A percentile compares a stretch with the other conserved stretches of the same genome.
Evolutionary conservation across 1,140 invertebrate species (phyloP).

Genomic region (Paramacrobiotus metropolitanus): DNA sequence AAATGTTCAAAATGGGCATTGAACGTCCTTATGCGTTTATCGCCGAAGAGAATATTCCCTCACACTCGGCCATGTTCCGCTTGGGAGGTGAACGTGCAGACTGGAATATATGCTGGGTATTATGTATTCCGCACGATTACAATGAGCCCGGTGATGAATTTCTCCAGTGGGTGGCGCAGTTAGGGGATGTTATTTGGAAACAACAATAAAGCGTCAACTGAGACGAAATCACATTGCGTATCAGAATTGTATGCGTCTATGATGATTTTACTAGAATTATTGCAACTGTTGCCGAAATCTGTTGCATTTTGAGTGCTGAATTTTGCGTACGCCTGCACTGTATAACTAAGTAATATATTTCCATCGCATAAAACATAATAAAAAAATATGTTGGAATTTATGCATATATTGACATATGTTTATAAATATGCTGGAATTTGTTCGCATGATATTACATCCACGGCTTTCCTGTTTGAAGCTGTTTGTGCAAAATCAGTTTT

Average conservation of each 20-base stretch:
- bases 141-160: background rate
- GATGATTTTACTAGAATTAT: background rate
- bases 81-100: background rate
- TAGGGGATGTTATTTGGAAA: background rate
- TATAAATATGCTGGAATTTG: too few relatives aligned
- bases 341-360: too few relatives aligned
- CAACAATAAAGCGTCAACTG: background rate
- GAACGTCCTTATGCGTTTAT: background rate
- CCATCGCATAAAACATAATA: too few relatives aligned
- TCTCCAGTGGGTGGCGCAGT: background rate
- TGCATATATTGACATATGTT: too few relatives aligned
- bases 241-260: background rate
- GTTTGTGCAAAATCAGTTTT: too few relatives aligned
- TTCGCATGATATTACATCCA: too few relatives aligned
- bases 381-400: too few relatives aligned
- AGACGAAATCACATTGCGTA: background rate
- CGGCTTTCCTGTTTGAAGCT: too few relatives aligned
- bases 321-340: too few relatives aligned
- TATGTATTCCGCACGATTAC: background rate
- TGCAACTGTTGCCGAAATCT: background rate
- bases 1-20: background rate
- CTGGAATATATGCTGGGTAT: background rate
- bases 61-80: background rate
- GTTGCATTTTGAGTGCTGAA: too few relatives aligned
- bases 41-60: background rate